A percentile compares a stretch with the other conserved stretches of the same genome.
Evolutionary conservation across 2,888 invertebrate species (phyloP).

Genomic region (Dorcus hopei): DNA sequence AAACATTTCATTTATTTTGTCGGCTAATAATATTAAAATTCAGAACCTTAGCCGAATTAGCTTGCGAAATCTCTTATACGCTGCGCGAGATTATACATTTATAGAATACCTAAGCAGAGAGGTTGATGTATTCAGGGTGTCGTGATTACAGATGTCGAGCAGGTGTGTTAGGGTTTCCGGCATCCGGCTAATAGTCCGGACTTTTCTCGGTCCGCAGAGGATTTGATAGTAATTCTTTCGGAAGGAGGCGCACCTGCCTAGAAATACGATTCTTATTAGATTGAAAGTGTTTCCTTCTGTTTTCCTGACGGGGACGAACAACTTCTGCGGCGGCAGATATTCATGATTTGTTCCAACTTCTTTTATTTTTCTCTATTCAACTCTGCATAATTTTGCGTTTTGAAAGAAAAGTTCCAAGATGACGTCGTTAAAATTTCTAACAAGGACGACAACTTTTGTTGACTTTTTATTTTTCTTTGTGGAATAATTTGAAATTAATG

Average conservation of each 20-base stretch:
- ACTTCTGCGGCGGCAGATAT: background rate
- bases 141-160: conserved; percentile 27
- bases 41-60: background rate
- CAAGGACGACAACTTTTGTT: too few relatives aligned
- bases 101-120: conserved; percentile 10
- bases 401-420: too few relatives aligned
- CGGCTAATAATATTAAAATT: conserved; percentile 15
- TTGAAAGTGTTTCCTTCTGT: conserved; percentile 22
- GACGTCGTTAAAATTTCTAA: too few relatives aligned
- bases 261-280: conserved; percentile 26
- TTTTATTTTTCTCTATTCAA: background rate
- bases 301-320: conserved; percentile 20
- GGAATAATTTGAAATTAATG: too few relatives aligned
- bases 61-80: conserved; percentile 11
- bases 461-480: too few relatives aligned
- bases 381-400: too few relatives aligned
- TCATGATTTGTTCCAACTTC: background rate
- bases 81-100: conserved; percentile 11
- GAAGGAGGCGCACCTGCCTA: conserved; percentile 26
- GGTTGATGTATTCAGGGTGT: conserved; percentile 9
- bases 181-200: conserved; percentile 28
- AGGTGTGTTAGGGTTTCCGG: conserved; percentile 25
- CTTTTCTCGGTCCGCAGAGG: conserved; percentile 25
- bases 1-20: conserved; percentile 7
- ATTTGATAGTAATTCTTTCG: conserved; percentile 29